Evolutionary conservation across 1,140 invertebrate genomes (phyloP), one percentile per base, ranked within the genome.

Genomic region (Aphidius ervi): DNA sequence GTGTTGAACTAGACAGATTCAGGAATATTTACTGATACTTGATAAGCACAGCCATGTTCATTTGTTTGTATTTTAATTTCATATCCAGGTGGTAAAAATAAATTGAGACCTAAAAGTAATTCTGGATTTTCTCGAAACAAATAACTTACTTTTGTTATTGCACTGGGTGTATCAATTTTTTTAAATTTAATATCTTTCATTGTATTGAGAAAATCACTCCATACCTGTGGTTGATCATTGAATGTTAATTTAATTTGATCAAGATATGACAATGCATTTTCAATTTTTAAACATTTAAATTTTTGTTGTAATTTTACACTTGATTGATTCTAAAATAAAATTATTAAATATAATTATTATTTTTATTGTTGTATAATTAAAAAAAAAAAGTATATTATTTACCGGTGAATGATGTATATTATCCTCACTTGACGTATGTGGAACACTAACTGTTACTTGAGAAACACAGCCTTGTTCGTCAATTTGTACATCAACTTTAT

Each of bases 171-270:
- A 79, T 99, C 97, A 74, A 99, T 99, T 64, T 94, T 95, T 76
- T 98, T 95, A 52, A 94, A 98, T 80, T 99, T 99, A 70, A 99
- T 99, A 79, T 98, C 97, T 82, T 99, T 99, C 97, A 99, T 99
- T 67, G 99, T 99, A 79, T 99, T 97, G 64, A 99, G 81, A 74
- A 99, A 99, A 77, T 99, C 95, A 82, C 98, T 99, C 81, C 99
- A 99, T 8, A 99, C 77, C 82, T 98, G 94, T 9, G 97, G 97
- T 72, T 98, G 94, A 71, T 93, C 91, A 56, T 91, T 92, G 82
- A 99, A 99, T 82, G 97, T 97, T 76, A 89, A 94, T 77, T 99
- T 99, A 50, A 99, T 97, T 82, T 98, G 91, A 83, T 99, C 97
- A 46, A 99, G 82, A 78, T 99, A 99, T 3, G 94, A 96, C 0